These are phyloP conservation scores for Synergus itoensis DNA, from an alignment of 2,888 invertebrate species.

Conservation along the genomic window DNA sequence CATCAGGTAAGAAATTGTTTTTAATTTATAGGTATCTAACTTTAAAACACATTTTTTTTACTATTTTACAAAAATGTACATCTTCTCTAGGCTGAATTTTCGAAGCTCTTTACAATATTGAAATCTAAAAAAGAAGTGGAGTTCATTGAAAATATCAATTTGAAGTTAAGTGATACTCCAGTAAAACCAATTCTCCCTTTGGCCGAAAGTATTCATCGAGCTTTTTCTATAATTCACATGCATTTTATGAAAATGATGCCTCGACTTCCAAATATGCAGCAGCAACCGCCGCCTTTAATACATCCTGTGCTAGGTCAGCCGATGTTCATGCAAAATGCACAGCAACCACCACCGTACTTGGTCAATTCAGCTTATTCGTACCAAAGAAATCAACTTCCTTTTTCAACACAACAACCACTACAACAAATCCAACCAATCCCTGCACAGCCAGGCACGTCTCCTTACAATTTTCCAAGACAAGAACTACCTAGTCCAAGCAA, in stretches of 20 bases:
- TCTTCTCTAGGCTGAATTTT: slow-evolving; percentile 30
- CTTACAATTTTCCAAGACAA: neutral
- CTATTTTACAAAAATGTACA: neutral
- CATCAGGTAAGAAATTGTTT: slow-evolving; percentile 1
- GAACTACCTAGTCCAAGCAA: neutral
- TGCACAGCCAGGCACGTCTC: neutral
- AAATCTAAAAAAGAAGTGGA: slow-evolving; percentile 19
- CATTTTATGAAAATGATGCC: slow-evolving; percentile 26
- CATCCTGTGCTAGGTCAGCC: neutral
- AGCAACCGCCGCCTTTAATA: neutral
- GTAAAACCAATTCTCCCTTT: slow-evolving; percentile 34
- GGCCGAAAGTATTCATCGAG: slow-evolving; percentile 33
- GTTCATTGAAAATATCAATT: neutral
- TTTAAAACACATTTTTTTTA: neutral
- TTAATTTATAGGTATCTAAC: neutral
- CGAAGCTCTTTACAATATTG: neutral
- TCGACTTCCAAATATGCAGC: slow-evolving; percentile 6
- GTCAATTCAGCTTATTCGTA: neutral
- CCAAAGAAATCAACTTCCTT: neutral
- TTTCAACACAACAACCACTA: neutral
- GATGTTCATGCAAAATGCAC: neutral
- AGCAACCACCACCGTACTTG: neutral
- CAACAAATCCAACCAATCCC: neutral
- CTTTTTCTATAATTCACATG: slow-evolving; percentile 13
- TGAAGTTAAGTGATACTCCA: slow-evolving; percentile 34